These are phyloP conservation scores for Lucilia cuprina DNA, from an alignment of 1,140 invertebrate genomes.

Conservation along the genomic window DNA sequence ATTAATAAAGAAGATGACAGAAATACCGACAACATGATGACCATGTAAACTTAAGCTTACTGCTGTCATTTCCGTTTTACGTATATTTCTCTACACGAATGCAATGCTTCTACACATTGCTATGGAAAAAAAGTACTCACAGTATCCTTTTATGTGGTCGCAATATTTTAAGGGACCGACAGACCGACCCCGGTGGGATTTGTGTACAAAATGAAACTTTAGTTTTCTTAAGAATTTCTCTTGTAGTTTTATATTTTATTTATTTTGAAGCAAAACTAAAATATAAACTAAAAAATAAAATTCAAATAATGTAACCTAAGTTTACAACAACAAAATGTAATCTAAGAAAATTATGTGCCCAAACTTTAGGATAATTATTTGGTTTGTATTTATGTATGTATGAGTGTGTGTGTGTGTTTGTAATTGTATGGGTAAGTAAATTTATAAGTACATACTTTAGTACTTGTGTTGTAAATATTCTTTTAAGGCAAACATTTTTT, in stretches of 20 bases:
- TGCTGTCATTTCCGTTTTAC: background rate
- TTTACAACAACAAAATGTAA: background rate
- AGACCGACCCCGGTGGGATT: background rate
- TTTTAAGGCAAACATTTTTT: too few relatives aligned
- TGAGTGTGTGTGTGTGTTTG: background rate
- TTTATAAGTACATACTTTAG: background rate
- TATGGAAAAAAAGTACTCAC: background rate
- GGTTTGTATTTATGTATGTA: background rate
- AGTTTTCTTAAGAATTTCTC: background rate
- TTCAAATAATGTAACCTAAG: background rate
- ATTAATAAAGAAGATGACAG: slow-evolving; percentile 1
- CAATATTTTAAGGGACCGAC: background rate
- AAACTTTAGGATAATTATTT: background rate
- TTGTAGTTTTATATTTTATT: background rate
- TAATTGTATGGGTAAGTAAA: background rate
- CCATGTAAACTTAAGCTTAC: slow-evolving; percentile 10
- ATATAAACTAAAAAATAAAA: background rate
- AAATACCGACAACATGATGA: background rate
- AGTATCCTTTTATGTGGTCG: background rate
- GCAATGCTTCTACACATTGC: background rate
- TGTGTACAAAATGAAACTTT: background rate
- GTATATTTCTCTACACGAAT: background rate
- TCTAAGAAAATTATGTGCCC: background rate
- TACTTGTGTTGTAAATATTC: too few relatives aligned
- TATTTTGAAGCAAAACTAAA: background rate